phyloP scores from a whole-genome alignment of 2,888 invertebrate species.

The Theretra japonica region DNA sequence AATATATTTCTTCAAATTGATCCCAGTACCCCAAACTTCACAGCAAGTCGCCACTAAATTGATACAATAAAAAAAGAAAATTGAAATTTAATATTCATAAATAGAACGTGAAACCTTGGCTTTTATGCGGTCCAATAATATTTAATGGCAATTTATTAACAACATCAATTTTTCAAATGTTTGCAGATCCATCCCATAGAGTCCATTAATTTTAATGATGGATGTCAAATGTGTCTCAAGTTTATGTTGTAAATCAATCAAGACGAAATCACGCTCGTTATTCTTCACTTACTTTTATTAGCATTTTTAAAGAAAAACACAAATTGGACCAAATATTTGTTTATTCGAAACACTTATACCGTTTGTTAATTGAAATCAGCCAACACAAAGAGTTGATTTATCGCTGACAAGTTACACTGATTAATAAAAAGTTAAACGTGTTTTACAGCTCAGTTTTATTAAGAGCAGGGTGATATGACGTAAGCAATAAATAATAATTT shows the following conservation, averaged over 20 bases:
- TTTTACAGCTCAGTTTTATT: background rate
- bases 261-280: slow-evolving; percentile 44
- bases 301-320: background rate
- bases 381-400: background rate
- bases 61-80: background rate
- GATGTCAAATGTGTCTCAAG: slow-evolving; percentile 60
- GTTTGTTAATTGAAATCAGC: background rate
- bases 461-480: too few species aligned
- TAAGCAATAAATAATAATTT: background rate
- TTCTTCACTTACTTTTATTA: slow-evolving; percentile 30
- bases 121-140: slow-evolving; percentile 30
- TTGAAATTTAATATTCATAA: background rate
- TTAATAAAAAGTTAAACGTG: too few species aligned
- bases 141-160: slow-evolving; percentile 51
- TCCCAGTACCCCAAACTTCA: background rate
- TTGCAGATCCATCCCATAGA: slow-evolving; percentile 49
- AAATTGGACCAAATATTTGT: slow-evolving; percentile 5
- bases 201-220: slow-evolving; percentile 63
- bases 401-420: background rate
- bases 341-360: background rate
- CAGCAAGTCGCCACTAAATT: background rate
- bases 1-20: background rate
- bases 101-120: slow-evolving; percentile 30
- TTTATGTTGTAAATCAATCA: slow-evolving; percentile 63
- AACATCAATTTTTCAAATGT: slow-evolving; percentile 57